Percentiles rank a stretch among this genome's conserved stretches.
These are phyloP conservation scores for Lampris megalopsis DNA, from an alignment of 2,113 vertebrate genomes.

Conservation along the genomic window DNA sequence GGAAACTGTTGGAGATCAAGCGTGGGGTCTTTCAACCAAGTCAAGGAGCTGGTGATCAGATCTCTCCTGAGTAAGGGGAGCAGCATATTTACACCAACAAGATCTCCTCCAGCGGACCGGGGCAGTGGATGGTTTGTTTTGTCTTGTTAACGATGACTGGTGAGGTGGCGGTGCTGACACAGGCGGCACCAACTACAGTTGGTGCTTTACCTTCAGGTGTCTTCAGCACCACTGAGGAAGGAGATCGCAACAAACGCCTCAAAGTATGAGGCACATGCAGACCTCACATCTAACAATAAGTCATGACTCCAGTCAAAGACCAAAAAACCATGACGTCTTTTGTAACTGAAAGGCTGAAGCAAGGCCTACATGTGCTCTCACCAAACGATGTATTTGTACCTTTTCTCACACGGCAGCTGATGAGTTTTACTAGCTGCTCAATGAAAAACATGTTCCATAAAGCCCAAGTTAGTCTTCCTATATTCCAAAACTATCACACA, in stretches of 20 bases:
- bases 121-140: conserved; percentile 11
- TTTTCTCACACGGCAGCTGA: conserved; percentile 53
- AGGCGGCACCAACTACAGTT: conserved; percentile 1
- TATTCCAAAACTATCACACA: background rate
- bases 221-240: no score
- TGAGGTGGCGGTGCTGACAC: background rate
- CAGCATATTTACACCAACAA: background rate
- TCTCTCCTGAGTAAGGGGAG: background rate
- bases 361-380: conserved; percentile 43
- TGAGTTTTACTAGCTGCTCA: background rate
- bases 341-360: conserved; percentile 36
- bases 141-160: conserved; percentile 18
- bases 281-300: conserved; percentile 1
- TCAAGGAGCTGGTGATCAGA: background rate
- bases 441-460: conserved; percentile 2
- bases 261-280: background rate
- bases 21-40: background rate
- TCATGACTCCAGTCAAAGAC: conserved; percentile 20
- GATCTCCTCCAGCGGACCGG: background rate
- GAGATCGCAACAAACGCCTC: no score
- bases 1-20: background rate
- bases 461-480: conserved; percentile 10
- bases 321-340: conserved; percentile 36
- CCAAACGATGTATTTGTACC: conserved; percentile 32
- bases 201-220: background rate